Evolutionary conservation across 1,140 invertebrate species (phyloP).

Genomic region (Mizuhopecten yessoensis): DNA sequence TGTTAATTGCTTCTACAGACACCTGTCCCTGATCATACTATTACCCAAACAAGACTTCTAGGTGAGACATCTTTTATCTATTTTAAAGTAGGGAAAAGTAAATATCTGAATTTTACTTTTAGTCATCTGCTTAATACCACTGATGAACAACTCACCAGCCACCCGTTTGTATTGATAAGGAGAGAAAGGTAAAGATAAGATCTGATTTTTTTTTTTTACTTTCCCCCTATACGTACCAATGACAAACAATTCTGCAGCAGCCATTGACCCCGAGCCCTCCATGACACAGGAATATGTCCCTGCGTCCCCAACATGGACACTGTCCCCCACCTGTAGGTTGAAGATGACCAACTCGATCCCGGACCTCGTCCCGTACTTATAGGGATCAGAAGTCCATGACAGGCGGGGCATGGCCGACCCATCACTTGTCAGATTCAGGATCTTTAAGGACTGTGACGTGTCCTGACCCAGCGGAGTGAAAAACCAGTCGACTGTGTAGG

Average conservation of each 20-base stretch:
- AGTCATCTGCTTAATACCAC: too few species aligned
- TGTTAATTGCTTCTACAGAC: too few species aligned
- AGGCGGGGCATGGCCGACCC: background rate
- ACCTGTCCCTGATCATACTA: too few species aligned
- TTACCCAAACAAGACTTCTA: too few species aligned
- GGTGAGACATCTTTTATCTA: too few species aligned
- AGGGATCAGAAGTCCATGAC: background rate
- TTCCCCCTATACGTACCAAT: slow-evolving; percentile 40
- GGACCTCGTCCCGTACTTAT: background rate
- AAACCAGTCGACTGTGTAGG: background rate
- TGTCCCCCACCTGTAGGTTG: background rate
- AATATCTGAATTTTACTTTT: too few species aligned
- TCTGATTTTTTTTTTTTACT: too few species aligned
- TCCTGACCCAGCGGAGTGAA: background rate
- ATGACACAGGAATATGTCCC: slow-evolving; percentile 49
- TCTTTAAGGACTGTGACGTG: background rate
- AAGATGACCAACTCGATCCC: background rate
- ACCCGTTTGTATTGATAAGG: too few species aligned
- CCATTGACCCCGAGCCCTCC: background rate
- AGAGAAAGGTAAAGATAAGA: too few species aligned
- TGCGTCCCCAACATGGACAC: slow-evolving; percentile 18
- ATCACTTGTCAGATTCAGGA: background rate
- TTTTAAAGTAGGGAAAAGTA: too few species aligned
- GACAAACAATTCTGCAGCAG: slow-evolving; percentile 42
- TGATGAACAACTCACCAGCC: too few species aligned